phyloP scores from a whole-genome alignment of 1,140 invertebrate species.

The Drosophila tsacasi region DNA sequence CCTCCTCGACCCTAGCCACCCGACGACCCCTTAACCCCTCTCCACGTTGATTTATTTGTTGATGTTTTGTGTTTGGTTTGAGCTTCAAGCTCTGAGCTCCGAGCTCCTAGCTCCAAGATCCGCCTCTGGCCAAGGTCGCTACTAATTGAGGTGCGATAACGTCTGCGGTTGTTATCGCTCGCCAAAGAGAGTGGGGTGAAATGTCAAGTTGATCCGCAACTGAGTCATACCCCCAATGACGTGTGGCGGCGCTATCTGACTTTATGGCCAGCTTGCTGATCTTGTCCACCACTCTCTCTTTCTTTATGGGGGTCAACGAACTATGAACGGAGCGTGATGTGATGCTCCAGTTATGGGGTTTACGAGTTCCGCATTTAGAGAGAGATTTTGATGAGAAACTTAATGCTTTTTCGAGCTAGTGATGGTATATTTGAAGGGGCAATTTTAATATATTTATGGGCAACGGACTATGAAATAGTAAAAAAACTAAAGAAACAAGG shows the following conservation, averaged over 20 bases:
- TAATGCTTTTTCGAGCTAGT: not conserved
- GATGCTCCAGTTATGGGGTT: not conserved
- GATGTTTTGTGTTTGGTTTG: slow-evolving; percentile 28
- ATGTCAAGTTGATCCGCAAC: slow-evolving; percentile 31
- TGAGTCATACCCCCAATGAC: slow-evolving; percentile 53
- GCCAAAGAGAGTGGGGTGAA: slow-evolving; percentile 2
- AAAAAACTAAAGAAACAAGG: no score
- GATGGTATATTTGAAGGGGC: not conserved
- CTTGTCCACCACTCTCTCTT: not conserved
- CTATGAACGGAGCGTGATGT: not conserved
- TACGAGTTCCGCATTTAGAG: not conserved
- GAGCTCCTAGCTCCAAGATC: slow-evolving; percentile 10
- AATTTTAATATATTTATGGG: not conserved
- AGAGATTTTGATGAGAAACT: not conserved
- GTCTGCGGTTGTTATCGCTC: slow-evolving; percentile 12
- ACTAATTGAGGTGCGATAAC: slow-evolving; percentile 38
- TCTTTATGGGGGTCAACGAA: not conserved
- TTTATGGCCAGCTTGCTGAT: not conserved
- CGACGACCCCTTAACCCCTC: slow-evolving; percentile 12
- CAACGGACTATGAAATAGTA: not conserved
- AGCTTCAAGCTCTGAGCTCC: not conserved
- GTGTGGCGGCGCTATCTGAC: slow-evolving; percentile 5
- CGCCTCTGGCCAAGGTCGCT: slow-evolving; percentile 30
- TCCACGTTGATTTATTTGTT: slow-evolving; percentile 35
- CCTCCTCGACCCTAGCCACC: slow-evolving; percentile 24